These are phyloP conservation scores for Erpobdella octoculata DNA, from an alignment of 2,888 invertebrate species.

Conservation along the genomic window DNA sequence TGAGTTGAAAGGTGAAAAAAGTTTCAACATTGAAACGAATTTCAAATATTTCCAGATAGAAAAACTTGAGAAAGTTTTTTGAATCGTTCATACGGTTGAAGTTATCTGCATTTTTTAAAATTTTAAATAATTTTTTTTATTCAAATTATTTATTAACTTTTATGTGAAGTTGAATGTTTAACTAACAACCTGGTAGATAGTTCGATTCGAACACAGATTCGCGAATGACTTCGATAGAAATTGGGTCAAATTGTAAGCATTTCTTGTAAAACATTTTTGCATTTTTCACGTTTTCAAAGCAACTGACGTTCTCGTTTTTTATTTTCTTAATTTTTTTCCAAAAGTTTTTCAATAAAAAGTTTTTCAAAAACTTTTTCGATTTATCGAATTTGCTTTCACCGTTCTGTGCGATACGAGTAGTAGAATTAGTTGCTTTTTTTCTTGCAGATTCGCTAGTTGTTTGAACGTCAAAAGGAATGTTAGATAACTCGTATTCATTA, in stretches of 20 bases:
- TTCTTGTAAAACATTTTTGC: background rate
- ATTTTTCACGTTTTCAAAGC: background rate
- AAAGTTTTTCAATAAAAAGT: background rate
- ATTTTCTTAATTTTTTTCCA: background rate
- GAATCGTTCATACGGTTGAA: background rate
- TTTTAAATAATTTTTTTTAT: too few relatives aligned
- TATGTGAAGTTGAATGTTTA: too few relatives aligned
- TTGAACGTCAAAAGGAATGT: too few relatives aligned
- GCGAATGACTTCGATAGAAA: background rate
- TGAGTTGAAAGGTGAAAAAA: slow-evolving; percentile 1
- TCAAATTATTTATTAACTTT: too few relatives aligned
- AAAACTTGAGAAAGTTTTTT: background rate
- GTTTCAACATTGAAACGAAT: background rate
- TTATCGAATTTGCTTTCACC: too few relatives aligned
- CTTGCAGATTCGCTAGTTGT: too few relatives aligned
- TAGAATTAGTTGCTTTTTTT: too few relatives aligned
- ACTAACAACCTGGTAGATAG: background rate
- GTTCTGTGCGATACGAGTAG: too few relatives aligned
- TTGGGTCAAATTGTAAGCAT: background rate
- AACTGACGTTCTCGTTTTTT: background rate
- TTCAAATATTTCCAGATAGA: background rate
- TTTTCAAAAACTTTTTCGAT: too few relatives aligned
- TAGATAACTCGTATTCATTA: too few relatives aligned
- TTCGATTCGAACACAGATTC: background rate
- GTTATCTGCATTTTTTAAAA: too few relatives aligned